phyloP scores from a whole-genome alignment of 2,797 vertebrate species.

The Scyliorhinus canicula region DNA sequence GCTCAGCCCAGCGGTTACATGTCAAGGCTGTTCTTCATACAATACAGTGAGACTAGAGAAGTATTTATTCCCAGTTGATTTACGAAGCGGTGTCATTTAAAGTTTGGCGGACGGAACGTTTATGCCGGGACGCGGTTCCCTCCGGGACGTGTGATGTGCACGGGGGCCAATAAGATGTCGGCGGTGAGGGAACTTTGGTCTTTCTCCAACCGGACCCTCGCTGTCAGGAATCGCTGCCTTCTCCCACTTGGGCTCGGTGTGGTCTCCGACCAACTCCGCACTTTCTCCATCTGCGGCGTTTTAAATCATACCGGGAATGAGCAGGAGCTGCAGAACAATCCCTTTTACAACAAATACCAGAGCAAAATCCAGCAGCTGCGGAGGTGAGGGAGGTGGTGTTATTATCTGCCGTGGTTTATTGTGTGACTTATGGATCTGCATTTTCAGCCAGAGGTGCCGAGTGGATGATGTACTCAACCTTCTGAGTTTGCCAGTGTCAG shows the following conservation, averaged over 20 bases:
- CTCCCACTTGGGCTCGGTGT: slow-evolving; percentile 61
- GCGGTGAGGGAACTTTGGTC: slow-evolving; percentile 69
- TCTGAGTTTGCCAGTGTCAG: too few relatives aligned
- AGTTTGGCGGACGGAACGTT: neutral
- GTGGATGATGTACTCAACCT: neutral
- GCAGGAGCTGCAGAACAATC: slow-evolving; percentile 71
- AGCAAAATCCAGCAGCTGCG: slow-evolving; percentile 80
- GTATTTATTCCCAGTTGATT: neutral
- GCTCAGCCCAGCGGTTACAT: neutral
- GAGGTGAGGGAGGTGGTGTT: slow-evolving; percentile 59
- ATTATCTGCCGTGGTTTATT: neutral
- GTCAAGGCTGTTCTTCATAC: neutral
- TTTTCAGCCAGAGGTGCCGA: neutral
- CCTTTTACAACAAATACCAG: slow-evolving; percentile 76
- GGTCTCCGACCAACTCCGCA: slow-evolving; percentile 58
- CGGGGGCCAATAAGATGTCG: slow-evolving; percentile 58
- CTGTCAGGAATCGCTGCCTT: slow-evolving; percentile 63
- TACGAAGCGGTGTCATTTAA: neutral
- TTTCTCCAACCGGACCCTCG: slow-evolving; percentile 65
- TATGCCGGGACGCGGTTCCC: neutral
- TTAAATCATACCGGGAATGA: slow-evolving; percentile 47
- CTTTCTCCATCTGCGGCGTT: slow-evolving; percentile 58
- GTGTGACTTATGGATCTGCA: neutral
- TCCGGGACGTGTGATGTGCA: neutral
- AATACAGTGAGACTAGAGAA: too few relatives aligned